Base-by-base conservation (phyloP, 35 echinoderm and acorn worm genomes). In the Lytechinus variegatus region DNA sequence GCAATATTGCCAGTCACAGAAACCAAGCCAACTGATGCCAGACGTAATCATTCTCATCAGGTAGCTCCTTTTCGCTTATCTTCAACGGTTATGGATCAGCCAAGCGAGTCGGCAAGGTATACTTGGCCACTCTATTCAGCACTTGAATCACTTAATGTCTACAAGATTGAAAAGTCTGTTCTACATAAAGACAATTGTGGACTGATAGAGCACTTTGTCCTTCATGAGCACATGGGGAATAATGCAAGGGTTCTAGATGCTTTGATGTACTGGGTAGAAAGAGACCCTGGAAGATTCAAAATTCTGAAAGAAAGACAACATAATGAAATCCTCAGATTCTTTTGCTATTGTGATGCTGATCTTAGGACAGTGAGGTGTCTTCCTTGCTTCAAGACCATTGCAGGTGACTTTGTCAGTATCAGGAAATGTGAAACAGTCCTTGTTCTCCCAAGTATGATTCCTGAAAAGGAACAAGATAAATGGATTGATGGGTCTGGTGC, bases 351-450 rank as follows among this genome's bases (percentile, higher is more conserved):
- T 29, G 2, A 16, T 21, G 27, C 51, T 87, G 44, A 52, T 95
- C 7, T 19, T 3, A 61, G 10, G 24, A 27, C 27, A 14, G 19
- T 97, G 24, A 96, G 53, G 61, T 89, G 54, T 10, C 91, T 97
- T 4, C 97, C 97, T 33, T 97, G 97, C 95, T 97, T 94, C 55
- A 79, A 89, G 66, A 89, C 95, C 0, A 95, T 97, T 86, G 53
- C 91, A 9, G 56, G 29, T 12, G 29, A 29, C 33, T 94, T 88
- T 52, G 92, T 97, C 16, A 33, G 29, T 52, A 29, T 97, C 28
- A 56, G 54, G 52, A 86, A 33, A 6, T 53, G 8, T 16, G 53
- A 79, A 19, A 44, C 19, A 6, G 79, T 52, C 3, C 88, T 91
- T 54, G 86, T 95, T 6, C 56, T 71, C 44, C 27, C 55, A n/a